Conservation (phyloP, 2,797 vertebrate species). For the Sebastes variabilis region DNA sequence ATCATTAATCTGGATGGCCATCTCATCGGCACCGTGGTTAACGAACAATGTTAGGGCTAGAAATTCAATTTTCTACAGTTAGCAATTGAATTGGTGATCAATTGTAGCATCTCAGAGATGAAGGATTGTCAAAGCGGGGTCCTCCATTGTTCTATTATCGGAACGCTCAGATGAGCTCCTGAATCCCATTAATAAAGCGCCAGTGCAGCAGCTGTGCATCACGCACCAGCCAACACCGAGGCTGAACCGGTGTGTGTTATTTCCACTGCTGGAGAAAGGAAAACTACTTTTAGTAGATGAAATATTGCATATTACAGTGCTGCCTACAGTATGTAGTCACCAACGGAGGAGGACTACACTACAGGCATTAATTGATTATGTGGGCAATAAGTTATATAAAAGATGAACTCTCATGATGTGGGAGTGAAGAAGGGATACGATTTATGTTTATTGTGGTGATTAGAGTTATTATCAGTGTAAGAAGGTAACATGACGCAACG, state of each 20-base stretch:
- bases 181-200: slow-evolving; percentile 81
- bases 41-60: slow-evolving; percentile 86
- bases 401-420: slow-evolving; percentile 19
- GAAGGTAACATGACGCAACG: slow-evolving; percentile 21
- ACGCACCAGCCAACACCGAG: slow-evolving; percentile 35
- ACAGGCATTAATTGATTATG: slow-evolving; percentile 42
- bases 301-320: slow-evolving; percentile 28
- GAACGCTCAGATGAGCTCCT: slow-evolving; percentile 79
- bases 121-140: slow-evolving; percentile 78
- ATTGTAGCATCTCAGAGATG: slow-evolving; percentile 81
- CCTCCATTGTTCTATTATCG: slow-evolving; percentile 81
- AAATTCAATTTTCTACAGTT: slow-evolving; percentile 87
- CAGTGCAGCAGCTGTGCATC: slow-evolving; percentile 58
- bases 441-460: slow-evolving; percentile 8
- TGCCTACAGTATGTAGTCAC: background rate
- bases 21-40: slow-evolving; percentile 86
- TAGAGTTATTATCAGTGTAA: slow-evolving; percentile 12
- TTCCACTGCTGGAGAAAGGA: slow-evolving; percentile 22
- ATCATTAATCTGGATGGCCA: slow-evolving; percentile 87
- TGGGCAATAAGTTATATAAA: slow-evolving; percentile 26
- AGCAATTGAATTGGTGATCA: slow-evolving; percentile 86
- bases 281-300: slow-evolving; percentile 50
- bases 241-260: slow-evolving; percentile 36
- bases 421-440: background rate
- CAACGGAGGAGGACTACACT: background rate